A percentile compares a stretch with the other conserved stretches of the same genome.
phyloP scores from a whole-genome alignment of 2,113 vertebrate species.

The Tragelaphus strepsiceros region DNA sequence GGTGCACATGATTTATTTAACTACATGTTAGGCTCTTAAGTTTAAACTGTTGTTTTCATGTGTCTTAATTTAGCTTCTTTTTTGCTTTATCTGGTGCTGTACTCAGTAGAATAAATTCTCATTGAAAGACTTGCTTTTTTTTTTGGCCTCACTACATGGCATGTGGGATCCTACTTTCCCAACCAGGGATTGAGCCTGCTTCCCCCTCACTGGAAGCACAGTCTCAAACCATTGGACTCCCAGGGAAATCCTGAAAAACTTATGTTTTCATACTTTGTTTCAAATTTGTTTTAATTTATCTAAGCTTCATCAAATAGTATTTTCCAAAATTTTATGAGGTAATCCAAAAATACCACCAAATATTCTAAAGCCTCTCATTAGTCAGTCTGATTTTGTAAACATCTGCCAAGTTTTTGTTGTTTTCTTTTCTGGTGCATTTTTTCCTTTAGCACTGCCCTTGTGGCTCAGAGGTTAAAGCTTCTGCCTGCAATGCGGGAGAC shows the following conservation, averaged over 20 bases:
- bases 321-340: background rate
- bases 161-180: background rate
- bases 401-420: background rate
- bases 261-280: background rate
- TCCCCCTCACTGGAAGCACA: background rate
- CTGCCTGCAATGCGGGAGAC: no score
- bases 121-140: background rate
- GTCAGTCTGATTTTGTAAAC: background rate
- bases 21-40: background rate
- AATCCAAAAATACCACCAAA: background rate
- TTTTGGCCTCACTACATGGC: background rate
- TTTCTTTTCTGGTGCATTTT: background rate
- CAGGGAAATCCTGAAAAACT: background rate
- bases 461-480: no score
- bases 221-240: background rate
- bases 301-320: background rate
- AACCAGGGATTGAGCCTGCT: background rate
- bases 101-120: background rate
- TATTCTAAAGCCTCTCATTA: background rate
- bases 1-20: no score
- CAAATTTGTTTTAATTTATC: constrained; percentile 22
- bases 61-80: background rate
- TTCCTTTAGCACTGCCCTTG: background rate
- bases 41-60: background rate
- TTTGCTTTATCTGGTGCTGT: background rate